phyloP scores from a whole-genome alignment of 2,888 invertebrate genomes.

The Teleiodes luculella region DNA sequence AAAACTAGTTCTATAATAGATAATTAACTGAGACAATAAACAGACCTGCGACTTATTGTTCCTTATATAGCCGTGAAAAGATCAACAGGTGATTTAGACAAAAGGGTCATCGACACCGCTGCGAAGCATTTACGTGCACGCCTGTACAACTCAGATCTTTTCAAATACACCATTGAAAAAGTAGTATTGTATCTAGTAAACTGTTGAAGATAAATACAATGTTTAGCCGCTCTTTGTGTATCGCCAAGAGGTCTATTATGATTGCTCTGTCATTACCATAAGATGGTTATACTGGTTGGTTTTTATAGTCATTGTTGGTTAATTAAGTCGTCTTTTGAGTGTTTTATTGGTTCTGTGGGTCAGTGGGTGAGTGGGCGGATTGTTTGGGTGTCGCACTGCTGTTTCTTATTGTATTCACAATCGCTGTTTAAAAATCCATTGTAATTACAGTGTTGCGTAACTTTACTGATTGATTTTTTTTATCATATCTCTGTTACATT shows the following conservation, averaged over 20 bases:
- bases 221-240: conserved; percentile 48
- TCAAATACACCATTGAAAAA: conserved; percentile 54
- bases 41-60: conserved; percentile 18
- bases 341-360: conserved; percentile 57
- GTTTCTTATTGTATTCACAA: conserved; percentile 22
- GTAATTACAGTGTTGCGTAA: conserved; percentile 27
- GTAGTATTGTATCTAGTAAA: conserved; percentile 54
- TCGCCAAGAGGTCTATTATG: conserved; percentile 40
- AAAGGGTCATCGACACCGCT: conserved; percentile 55
- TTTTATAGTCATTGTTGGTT: conserved; percentile 58
- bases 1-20: conserved; percentile 4
- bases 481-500: conserved; percentile 3
- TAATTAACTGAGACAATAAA: conserved; percentile 14
- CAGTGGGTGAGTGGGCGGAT: conserved; percentile 56
- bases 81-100: conserved; percentile 34
- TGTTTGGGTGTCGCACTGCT: conserved; percentile 34
- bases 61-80: conserved; percentile 27
- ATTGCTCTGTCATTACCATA: conserved; percentile 51
- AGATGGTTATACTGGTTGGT: conserved; percentile 49
- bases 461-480: conserved; percentile 26
- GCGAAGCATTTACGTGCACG: conserved; percentile 48
- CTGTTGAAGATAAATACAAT: conserved; percentile 56
- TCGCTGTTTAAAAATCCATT: conserved; percentile 21
- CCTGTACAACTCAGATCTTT: conserved; percentile 55
- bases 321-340: conserved; percentile 57